Evolutionary conservation across 2,113 vertebrate genomes (phyloP).

Genomic region (Psilopsiagon aymara): DNA sequence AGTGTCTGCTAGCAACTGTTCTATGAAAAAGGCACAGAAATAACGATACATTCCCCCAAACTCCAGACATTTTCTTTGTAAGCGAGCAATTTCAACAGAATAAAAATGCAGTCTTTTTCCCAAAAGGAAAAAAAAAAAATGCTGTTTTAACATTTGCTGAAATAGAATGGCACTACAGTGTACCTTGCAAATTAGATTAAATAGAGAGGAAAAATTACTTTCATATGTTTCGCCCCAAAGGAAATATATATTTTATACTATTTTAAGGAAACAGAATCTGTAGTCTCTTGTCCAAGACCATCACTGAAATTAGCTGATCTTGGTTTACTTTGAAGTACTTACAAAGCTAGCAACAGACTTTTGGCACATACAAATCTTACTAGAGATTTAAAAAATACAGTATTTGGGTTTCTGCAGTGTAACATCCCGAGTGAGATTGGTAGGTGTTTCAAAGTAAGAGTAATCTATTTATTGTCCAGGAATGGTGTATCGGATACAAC

Average conservation of each 20-base stretch:
- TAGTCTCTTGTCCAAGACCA: neutral
- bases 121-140: neutral
- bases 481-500: neutral
- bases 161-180: neutral
- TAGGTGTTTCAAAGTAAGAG: neutral
- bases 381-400: neutral
- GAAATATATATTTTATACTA: neutral
- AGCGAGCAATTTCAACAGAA: neutral
- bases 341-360: neutral
- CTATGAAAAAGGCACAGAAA: neutral
- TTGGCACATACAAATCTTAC: neutral
- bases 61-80: neutral
- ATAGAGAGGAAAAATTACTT: neutral
- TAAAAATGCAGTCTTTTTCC: neutral
- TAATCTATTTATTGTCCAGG: neutral
- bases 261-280: neutral
- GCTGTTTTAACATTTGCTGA: neutral
- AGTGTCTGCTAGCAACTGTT: neutral
- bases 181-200: neutral
- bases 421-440: neutral
- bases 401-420: neutral
- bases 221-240: neutral
- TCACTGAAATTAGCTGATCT: neutral
- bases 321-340: neutral
- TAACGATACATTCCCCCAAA: neutral